phyloP scores from a whole-genome alignment of 2,797 vertebrate genomes.

The Malurus leucopterus region DNA sequence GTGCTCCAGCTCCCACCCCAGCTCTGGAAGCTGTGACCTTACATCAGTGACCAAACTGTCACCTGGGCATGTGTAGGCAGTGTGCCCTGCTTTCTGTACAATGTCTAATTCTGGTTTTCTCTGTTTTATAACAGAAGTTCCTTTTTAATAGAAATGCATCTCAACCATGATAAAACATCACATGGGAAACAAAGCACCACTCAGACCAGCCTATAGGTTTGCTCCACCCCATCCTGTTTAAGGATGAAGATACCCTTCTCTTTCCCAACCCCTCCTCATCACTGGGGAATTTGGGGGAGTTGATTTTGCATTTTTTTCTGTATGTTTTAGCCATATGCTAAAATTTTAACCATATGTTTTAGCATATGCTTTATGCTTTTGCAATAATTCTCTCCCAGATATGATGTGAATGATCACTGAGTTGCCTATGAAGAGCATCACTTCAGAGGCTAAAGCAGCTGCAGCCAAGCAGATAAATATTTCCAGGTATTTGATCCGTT shows the following conservation, averaged over 20 bases:
- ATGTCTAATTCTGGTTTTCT: background rate
- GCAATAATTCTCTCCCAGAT: background rate
- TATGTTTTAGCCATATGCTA: background rate
- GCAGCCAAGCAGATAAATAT: background rate
- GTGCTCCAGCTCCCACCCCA: background rate
- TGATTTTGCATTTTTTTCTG: background rate
- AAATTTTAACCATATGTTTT: background rate
- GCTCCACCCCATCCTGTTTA: background rate
- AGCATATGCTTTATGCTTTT: background rate
- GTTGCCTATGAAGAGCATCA: background rate
- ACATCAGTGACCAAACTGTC: rapidly evolving
- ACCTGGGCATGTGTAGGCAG: background rate
- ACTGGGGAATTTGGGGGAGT: background rate
- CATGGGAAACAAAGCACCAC: background rate
- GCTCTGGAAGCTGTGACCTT: background rate
- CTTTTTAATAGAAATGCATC: background rate
- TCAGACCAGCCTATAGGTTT: rapidly evolving
- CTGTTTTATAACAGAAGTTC: background rate
- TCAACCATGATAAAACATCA: background rate
- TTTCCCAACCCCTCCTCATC: background rate
- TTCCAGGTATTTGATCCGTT: background rate
- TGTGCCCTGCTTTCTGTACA: background rate
- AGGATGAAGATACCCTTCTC: background rate
- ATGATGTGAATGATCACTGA: background rate
- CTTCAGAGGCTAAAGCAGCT: background rate